Evolutionary conservation across 2,113 vertebrate species (phyloP).

Genomic region (Sus scrofa): T2T-Sscrofa CM000814.6:110461501-110462000

Average conservation of each 20-base stretch:
- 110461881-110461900: conserved; percentile 90
- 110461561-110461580: conserved; percentile 93
- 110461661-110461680: conserved; percentile 90
- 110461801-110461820: conserved; percentile 92
- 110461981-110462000: conserved; percentile 93
- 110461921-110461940: conserved; percentile 95
- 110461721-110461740: conserved; percentile 97
- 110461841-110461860: conserved; percentile 92
- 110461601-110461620: conserved; percentile 92
- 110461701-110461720: conserved; percentile 96
- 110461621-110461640: conserved; percentile 91
- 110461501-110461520: conserved; percentile 92
- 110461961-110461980: conserved; percentile 91
- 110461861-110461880: conserved; percentile 88
- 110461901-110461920: conserved; percentile 92
- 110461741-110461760: conserved; percentile 96
- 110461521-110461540: conserved; percentile 92
- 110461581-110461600: conserved; percentile 90
- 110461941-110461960: conserved; percentile 94
- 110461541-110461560: conserved; percentile 93
- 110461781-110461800: conserved; percentile 92
- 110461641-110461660: conserved; percentile 91
- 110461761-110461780: conserved; percentile 93
- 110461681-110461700: conserved; percentile 93
- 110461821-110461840: conserved; percentile 91